Evolutionary conservation across 1,140 invertebrate genomes (phyloP).

Genomic region (Sesamia nonagrioides): DNA sequence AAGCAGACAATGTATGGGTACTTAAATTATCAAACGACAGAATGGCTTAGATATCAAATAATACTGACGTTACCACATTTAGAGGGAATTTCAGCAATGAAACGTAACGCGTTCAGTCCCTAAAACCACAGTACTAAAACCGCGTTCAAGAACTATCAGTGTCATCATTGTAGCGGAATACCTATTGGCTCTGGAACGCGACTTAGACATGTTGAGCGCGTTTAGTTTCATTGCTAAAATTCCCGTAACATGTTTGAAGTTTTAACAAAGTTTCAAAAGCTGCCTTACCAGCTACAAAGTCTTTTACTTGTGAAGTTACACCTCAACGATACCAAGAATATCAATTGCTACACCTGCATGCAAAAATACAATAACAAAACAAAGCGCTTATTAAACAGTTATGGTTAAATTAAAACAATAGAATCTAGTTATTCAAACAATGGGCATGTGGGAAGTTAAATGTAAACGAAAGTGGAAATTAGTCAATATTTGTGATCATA

Average conservation of each 20-base stretch:
- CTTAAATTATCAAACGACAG: neutral
- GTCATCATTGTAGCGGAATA: too few species aligned
- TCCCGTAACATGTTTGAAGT: neutral
- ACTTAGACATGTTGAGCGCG: too few species aligned
- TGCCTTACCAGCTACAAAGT: neutral
- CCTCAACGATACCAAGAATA: neutral
- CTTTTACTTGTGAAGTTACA: neutral
- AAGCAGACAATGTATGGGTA: neutral
- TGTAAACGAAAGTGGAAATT: neutral
- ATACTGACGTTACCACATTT: neutral
- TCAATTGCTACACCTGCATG: neutral
- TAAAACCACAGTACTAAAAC: too few species aligned
- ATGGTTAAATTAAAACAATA: neutral
- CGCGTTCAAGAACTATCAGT: too few species aligned
- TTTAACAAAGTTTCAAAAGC: neutral
- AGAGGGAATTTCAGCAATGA: too few species aligned
- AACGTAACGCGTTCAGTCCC: too few species aligned
- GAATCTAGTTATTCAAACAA: neutral
- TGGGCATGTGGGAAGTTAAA: neutral
- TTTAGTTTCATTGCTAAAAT: too few species aligned
- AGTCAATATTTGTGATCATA: neutral
- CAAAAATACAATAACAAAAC: neutral
- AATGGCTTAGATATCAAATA: neutral
- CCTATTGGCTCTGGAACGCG: too few species aligned
- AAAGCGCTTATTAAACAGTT: neutral